Conservation (phyloP, 2,113 vertebrate species). For the Chlamydotis undulata region DNA sequence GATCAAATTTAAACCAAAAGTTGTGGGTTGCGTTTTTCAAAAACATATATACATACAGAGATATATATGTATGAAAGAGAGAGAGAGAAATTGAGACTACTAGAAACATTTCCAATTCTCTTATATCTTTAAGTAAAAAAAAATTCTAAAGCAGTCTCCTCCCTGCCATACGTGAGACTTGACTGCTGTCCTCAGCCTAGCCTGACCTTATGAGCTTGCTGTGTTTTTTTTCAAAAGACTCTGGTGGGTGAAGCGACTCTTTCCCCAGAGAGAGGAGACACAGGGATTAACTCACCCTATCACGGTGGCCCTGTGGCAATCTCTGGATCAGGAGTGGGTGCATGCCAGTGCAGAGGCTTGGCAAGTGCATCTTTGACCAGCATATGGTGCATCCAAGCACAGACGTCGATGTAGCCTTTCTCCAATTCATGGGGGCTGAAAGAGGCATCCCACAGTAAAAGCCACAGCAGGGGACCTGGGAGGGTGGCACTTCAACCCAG, state of each 20-base stretch:
- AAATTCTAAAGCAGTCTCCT: slow-evolving; percentile 24
- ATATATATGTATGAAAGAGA: neutral
- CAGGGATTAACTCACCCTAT: neutral
- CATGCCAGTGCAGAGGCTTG: fast-evolving
- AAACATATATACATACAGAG: neutral
- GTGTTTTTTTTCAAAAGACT: neutral
- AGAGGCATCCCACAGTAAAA: neutral
- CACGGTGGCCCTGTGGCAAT: fast-evolving
- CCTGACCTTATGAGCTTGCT: neutral
- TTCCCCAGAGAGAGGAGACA: neutral
- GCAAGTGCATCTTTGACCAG: neutral
- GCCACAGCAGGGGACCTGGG: neutral
- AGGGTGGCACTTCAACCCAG: neutral
- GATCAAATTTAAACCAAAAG: slow-evolving; percentile 64
- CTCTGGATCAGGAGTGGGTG: neutral
- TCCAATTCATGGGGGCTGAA: fast-evolving
- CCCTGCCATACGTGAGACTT: neutral
- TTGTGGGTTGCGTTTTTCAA: slow-evolving; percentile 9
- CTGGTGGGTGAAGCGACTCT: neutral
- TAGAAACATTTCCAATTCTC: slow-evolving; percentile 25
- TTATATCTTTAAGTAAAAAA: neutral
- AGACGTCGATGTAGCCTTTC: neutral
- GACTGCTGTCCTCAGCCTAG: neutral
- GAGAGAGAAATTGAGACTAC: neutral
- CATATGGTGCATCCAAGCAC: neutral